Percentiles rank a stretch among this genome's conserved stretches.
Conservation (phyloP, 1,140 invertebrate genomes). For the Temnothorax longispinosus region DNA sequence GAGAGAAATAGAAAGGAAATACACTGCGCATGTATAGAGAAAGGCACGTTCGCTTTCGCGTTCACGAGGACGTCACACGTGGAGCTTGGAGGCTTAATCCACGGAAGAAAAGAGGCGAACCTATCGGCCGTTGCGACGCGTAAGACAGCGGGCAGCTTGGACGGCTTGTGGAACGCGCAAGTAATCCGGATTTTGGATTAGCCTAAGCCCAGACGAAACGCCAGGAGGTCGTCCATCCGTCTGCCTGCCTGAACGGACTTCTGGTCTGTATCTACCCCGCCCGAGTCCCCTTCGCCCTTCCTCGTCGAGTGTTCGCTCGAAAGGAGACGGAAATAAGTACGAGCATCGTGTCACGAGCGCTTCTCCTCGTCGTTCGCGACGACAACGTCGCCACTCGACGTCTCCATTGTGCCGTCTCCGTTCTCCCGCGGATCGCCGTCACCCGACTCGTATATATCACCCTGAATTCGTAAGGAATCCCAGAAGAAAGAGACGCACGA, state of each 20-base stretch:
- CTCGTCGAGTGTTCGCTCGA: slow-evolving; percentile 62
- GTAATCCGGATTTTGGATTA: slow-evolving; percentile 84
- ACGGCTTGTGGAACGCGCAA: slow-evolving; percentile 64
- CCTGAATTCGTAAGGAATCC: slow-evolving; percentile 52
- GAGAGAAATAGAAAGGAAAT: background rate
- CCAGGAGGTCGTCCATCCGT: slow-evolving; percentile 68
- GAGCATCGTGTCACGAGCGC: slow-evolving; percentile 41
- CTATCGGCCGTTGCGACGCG: slow-evolving; percentile 59
- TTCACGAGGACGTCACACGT: slow-evolving; percentile 24
- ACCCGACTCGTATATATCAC: slow-evolving; percentile 20
- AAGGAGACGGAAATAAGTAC: slow-evolving; percentile 70
- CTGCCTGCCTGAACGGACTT: slow-evolving; percentile 15
- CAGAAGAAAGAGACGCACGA: slow-evolving; percentile 27
- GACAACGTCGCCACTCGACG: slow-evolving; percentile 63
- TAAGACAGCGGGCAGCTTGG: slow-evolving; percentile 78
- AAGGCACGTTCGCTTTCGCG: slow-evolving; percentile 43
- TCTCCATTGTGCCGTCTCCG: slow-evolving; percentile 64
- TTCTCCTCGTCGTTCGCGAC: slow-evolving; percentile 56
- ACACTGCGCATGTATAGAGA: background rate
- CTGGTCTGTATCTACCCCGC: slow-evolving; percentile 36
- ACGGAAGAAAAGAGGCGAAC: slow-evolving; percentile 19
- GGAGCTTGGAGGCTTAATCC: slow-evolving; percentile 11
- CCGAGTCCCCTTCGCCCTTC: slow-evolving; percentile 15
- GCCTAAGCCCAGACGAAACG: slow-evolving; percentile 75
- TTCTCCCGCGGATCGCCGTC: slow-evolving; percentile 34